Evolutionary conservation across 2,113 vertebrate species (phyloP).

Genomic region (Zosterops lateralis): DNA sequence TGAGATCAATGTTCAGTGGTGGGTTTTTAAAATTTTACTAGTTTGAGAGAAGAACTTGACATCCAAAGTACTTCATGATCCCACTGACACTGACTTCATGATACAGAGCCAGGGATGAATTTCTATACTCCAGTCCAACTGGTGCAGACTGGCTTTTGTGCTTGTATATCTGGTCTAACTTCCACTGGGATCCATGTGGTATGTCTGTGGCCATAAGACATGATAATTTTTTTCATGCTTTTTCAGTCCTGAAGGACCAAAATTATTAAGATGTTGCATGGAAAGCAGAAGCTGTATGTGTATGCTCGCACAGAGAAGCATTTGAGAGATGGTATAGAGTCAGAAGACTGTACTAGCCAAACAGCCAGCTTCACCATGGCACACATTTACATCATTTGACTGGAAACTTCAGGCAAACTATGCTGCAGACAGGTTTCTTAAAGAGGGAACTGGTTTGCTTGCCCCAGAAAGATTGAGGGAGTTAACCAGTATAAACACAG

Average conservation of each 20-base stretch:
- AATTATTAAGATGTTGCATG: background rate
- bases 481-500: background rate
- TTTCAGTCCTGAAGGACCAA: background rate
- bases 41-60: background rate
- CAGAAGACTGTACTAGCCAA: background rate
- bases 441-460: background rate
- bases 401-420: background rate
- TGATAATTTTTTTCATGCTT: background rate
- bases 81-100: background rate
- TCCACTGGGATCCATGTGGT: background rate
- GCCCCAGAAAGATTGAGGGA: background rate
- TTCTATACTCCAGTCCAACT: background rate
- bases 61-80: background rate
- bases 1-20: background rate
- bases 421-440: background rate
- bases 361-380: background rate
- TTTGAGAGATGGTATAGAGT: background rate
- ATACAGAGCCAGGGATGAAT: background rate
- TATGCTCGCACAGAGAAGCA: accelerated
- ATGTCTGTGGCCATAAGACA: background rate
- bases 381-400: accelerated
- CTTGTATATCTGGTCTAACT: background rate
- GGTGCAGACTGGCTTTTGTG: background rate
- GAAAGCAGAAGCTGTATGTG: background rate
- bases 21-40: background rate